These are phyloP conservation scores for Coecobrya sp. DNA, from an alignment of 2,888 invertebrate species.

Conservation along the genomic window DNA sequence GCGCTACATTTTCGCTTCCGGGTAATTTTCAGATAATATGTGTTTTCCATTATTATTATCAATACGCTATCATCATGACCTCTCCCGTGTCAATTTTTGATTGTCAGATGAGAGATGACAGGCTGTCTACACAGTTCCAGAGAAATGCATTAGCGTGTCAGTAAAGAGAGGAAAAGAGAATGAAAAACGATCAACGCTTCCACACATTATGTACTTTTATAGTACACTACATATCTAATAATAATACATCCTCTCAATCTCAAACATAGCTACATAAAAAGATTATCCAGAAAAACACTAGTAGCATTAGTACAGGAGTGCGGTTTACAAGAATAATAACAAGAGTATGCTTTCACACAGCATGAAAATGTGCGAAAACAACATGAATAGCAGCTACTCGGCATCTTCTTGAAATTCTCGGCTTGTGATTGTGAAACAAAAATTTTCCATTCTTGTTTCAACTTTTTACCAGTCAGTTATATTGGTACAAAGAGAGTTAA, in stretches of 20 bases:
- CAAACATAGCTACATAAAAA: no score
- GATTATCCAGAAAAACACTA: background rate
- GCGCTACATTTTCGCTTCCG: constrained; percentile 4
- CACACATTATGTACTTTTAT: background rate
- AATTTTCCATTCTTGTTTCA: constrained; percentile 14
- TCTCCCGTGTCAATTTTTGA: constrained; percentile 33
- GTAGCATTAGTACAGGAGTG: no score
- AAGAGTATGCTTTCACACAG: constrained; percentile 31
- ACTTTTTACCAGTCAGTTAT: background rate
- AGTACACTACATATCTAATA: background rate
- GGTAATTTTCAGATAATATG: background rate
- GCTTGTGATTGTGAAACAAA: constrained; percentile 46
- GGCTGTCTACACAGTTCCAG: constrained; percentile 34
- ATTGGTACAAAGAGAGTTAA: background rate
- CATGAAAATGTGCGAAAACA: constrained; percentile 29
- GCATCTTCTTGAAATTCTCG: constrained; percentile 44
- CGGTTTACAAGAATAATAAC: constrained; percentile 28
- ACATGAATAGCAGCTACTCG: no score
- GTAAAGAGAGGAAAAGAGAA: background rate
- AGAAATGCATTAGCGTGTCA: constrained; percentile 71
- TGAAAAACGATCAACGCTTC: constrained; percentile 68
- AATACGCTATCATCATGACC: constrained; percentile 36
- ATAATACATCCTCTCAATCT: no score
- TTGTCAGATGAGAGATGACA: constrained; percentile 60
- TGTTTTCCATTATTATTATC: constrained; percentile 32